Evolutionary conservation across 2,797 vertebrate genomes (phyloP), one percentile per base, ranked within the genome.

Genomic region (Sebastes itinus): DNA sequence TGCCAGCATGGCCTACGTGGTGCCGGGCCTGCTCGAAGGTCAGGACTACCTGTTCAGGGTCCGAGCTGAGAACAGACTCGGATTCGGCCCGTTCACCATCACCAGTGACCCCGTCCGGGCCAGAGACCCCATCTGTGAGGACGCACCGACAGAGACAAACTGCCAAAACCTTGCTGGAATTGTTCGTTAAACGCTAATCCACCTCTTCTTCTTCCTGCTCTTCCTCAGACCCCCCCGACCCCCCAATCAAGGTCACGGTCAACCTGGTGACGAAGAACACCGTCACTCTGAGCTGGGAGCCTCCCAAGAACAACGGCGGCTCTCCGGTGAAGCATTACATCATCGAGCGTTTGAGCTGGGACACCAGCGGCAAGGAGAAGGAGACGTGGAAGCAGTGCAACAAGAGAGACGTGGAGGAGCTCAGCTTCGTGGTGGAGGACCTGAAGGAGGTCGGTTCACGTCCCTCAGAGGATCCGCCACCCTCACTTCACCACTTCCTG

Each of bases 301-400:
- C 98, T 46, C 99, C 98, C 14, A 99, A 98, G 92, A 99, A 99
- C 87, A 96, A 99, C 7, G 98, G 99, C 0, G 98, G 99, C 75
- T 96, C 98, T 82, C 98, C 98, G 32, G 96, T 99, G 80, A 99
- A 96, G 42, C 98, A 99, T 91, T 99, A 99, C 87, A 95, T 97
- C 75, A 97, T 99, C 14, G 99, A 99, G 76, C 97, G 98, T 76
- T 93, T 99, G 86, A 97, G 95, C 67, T 99, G 98, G 98, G 98
- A 99, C 94, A 97, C 97, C 65, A 98, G 95, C 4, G 97, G 97
- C 71, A 97, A 96, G 91, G 96, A 97, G 87, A 99, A 99, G 94
- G 99, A 99, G 94, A 96, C 98, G 2, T 99, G 98, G 98, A 98
- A 96, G 86, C 97, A 99, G 74, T 99, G 98, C 90, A 99, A 99